phyloP scores from a whole-genome alignment of 2,113 vertebrate species.

The Petromus typicus region DNA sequence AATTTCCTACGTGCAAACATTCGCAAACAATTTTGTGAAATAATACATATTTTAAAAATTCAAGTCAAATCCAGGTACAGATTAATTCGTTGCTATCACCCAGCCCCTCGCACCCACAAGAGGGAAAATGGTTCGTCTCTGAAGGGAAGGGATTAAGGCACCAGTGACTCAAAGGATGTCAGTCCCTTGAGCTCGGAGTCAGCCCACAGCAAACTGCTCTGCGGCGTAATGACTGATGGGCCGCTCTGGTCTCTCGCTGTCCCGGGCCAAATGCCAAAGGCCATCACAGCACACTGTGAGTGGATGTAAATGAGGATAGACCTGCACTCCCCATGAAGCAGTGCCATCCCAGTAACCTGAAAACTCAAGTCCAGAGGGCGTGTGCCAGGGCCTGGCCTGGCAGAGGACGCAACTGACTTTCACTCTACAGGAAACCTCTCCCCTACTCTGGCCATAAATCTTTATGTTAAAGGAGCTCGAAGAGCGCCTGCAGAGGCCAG shows the following conservation, averaged over 20 bases:
- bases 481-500: background rate
- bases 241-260: background rate
- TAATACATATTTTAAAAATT: conserved; percentile 73
- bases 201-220: background rate
- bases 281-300: background rate
- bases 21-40: conserved; percentile 71
- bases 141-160: background rate
- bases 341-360: background rate
- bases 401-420: background rate
- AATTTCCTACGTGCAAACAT: conserved; percentile 77
- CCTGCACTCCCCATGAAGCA: fast-evolving
- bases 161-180: background rate
- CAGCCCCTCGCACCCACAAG: background rate
- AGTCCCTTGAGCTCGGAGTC: background rate
- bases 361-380: background rate
- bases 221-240: background rate
- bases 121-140: background rate
- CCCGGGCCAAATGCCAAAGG: background rate
- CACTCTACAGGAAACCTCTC: background rate
- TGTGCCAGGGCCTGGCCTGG: background rate
- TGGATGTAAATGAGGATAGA: background rate
- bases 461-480: background rate
- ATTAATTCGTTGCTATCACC: conserved; percentile 31
- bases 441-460: background rate
- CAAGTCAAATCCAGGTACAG: conserved; percentile 85